Percentiles rank a stretch among this genome's conserved stretches.
These are phyloP conservation scores for Sinodicranocentrus sp. DNA, from an alignment of 2,888 invertebrate species.

Conservation along the genomic window DNA sequence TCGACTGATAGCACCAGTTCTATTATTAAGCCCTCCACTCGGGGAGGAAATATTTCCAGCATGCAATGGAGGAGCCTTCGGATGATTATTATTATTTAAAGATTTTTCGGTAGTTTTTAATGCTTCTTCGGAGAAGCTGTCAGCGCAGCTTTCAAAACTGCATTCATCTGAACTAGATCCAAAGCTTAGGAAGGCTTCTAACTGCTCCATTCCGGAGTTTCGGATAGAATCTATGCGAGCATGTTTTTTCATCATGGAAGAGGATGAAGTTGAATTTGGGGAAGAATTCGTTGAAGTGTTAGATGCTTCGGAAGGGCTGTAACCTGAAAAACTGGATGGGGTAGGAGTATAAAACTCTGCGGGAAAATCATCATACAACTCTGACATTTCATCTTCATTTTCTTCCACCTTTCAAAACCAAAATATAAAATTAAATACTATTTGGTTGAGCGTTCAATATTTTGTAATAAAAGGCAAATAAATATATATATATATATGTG, in stretches of 20 bases:
- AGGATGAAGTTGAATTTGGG: background rate
- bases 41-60: background rate
- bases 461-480: background rate
- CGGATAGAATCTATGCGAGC: conserved; percentile 50
- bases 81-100: conserved; percentile 10
- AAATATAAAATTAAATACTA: background rate
- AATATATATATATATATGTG: background rate
- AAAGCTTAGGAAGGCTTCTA: conserved; percentile 57
- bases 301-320: conserved; percentile 52
- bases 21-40: conserved; percentile 1
- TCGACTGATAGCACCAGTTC: conserved; percentile 70
- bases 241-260: conserved; percentile 32
- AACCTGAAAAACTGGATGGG: conserved; percentile 52
- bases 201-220: conserved; percentile 73
- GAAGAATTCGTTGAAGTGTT: conserved; percentile 31
- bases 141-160: conserved; percentile 55
- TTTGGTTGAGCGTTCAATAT: background rate
- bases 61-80: background rate
- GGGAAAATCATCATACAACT: conserved; percentile 75
- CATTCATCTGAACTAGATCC: conserved; percentile 49
- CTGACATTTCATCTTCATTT: conserved; percentile 73
- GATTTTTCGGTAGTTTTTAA: background rate
- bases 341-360: conserved; percentile 65
- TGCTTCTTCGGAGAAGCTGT: conserved; percentile 36
- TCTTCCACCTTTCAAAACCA: conserved; percentile 72